A percentile compares a stretch with the other conserved stretches of the same genome.
phyloP scores from a whole-genome alignment of 2,888 invertebrate species.

The Apomyelois bistriatella region DNA sequence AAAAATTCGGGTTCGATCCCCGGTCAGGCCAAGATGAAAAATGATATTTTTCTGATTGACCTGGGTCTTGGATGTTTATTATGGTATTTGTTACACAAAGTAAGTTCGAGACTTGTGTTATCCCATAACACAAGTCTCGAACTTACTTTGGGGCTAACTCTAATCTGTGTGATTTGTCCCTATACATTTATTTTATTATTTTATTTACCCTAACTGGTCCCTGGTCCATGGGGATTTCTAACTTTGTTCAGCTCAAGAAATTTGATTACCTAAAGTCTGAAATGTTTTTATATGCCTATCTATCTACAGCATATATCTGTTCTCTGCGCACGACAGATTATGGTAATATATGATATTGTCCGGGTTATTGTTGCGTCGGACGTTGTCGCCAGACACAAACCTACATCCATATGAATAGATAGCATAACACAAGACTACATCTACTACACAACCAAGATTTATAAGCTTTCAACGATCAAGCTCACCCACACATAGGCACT shows the following conservation, averaged over 20 bases:
- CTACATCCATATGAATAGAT: conserved; percentile 26
- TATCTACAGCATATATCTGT: neutral
- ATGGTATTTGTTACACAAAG: no score
- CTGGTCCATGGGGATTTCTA: no score
- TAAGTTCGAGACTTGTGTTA: no score
- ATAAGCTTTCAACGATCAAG: conserved; percentile 64
- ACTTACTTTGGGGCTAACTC: no score
- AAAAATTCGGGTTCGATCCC: no score
- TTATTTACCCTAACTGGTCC: no score
- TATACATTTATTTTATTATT: no score
- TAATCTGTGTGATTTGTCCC: no score
- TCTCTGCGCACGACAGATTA: conserved; percentile 26
- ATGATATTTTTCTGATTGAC: no score
- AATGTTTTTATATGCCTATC: neutral
- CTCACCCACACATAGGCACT: conserved; percentile 13
- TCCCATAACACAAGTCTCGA: no score
- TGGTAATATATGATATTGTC: conserved; percentile 41
- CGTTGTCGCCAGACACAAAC: conserved; percentile 42
- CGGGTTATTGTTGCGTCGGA: conserved; percentile 57
- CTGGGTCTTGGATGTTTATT: no score
- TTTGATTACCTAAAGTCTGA: neutral
- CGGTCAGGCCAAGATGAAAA: no score
- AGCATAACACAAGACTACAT: conserved; percentile 40
- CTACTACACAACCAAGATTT: conserved; percentile 50
- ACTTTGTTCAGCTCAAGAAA: neutral